Evolutionary conservation across 2,888 invertebrate species (phyloP), one percentile per base, ranked within the genome.

Genomic region (Clepsis dumicolana): DNA sequence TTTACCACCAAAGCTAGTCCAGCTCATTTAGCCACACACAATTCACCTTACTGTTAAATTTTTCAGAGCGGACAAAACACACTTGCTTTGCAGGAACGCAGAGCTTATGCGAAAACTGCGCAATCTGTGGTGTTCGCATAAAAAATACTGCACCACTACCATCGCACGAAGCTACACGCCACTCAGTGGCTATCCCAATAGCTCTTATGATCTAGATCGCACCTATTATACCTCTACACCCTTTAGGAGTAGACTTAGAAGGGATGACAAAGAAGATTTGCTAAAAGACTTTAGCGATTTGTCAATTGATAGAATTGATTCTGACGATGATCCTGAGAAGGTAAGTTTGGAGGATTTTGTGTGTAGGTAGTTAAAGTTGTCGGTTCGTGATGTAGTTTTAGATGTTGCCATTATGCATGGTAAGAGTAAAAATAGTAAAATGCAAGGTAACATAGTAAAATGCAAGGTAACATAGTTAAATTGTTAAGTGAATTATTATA

Each of bases 41-140:
- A 75, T 77, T 75, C 68, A 73, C 71, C 62, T 67, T 53, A 57
- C 62, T 24, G 48, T 60, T 66, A 65, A 73, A 79, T 89, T 90
- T 94, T 94, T 86, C 94, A 95, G 95, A 95, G 87, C 89, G 87
- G 95, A 95, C 80, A 94, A 89, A 86, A 86, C 91, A 82, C 94
- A 94, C 83, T 93, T 95, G 89, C 94, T 94, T 89, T 93, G 90
- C 86, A 94, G 95, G 85, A 95, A 95, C 86, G 88, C 90, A 78
- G 94, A 95, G 78, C 91, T 95, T 81, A 94, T 95, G 93, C 91
- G 93, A 85, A 94, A 95, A 85, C 93, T 95, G 77, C 93, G 94
- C 82, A 94, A 91, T 75, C 85, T 95, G 72, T 95, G 95, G 95
- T 93, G 89, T 81, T 94, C 94, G 83, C 94, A 95, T 90, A 95